Evolutionary conservation across 2,113 vertebrate species (phyloP).

Genomic region (Arothron firmamentum): DNA sequence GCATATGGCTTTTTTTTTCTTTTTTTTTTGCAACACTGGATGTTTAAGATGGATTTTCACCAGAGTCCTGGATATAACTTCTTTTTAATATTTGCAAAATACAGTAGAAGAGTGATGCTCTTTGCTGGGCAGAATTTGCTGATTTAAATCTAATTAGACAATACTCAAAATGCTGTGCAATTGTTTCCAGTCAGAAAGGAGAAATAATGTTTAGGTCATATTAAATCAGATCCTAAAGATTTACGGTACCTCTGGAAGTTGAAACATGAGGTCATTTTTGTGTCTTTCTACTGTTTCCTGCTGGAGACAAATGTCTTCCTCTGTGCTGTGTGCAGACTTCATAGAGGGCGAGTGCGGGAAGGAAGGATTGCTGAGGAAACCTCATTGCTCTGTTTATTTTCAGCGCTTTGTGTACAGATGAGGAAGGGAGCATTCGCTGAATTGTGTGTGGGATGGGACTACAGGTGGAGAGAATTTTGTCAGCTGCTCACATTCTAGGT

Average conservation of each 20-base stretch:
- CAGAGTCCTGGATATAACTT: too few relatives aligned
- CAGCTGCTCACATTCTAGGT: constrained; percentile 39
- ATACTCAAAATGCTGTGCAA: too few relatives aligned
- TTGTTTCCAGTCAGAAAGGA: too few relatives aligned
- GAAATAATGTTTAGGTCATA: too few relatives aligned
- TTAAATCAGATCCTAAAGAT: background rate
- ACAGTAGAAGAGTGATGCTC: background rate
- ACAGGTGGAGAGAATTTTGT: constrained; percentile 49
- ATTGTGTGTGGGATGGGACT: constrained; percentile 7
- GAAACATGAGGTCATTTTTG: background rate
- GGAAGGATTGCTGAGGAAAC: constrained; percentile 49
- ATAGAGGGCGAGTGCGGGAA: constrained; percentile 4
- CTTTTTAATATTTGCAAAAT: background rate
- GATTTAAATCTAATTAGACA: too few relatives aligned
- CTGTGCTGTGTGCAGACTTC: background rate
- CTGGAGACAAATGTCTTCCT: constrained; percentile 25
- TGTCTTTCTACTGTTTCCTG: constrained; percentile 36
- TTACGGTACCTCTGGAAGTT: background rate
- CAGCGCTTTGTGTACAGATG: constrained; percentile 21
- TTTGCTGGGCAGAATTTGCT: constrained; percentile 5
- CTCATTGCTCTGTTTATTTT: constrained; percentile 53
- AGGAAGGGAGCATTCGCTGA: constrained; percentile 9
- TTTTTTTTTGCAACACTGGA: too few relatives aligned
- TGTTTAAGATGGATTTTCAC: too few relatives aligned
- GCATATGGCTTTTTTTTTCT: too few relatives aligned